Evolutionary conservation across 2,797 vertebrate genomes (phyloP), one percentile per base, ranked within the genome.

Genomic region (Gallinago solitaria): DNA sequence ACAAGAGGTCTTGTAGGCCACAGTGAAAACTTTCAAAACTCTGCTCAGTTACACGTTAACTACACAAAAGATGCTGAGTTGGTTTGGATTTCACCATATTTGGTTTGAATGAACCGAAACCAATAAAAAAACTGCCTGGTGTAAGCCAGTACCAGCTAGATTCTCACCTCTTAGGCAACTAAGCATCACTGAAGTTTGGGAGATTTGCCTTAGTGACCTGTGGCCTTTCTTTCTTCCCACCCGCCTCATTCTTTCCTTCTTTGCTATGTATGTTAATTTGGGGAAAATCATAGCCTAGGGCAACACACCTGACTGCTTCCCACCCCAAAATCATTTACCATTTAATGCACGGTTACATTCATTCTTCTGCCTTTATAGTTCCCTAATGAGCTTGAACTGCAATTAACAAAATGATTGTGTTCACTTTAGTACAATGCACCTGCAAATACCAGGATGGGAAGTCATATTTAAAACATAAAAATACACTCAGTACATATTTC

Each of bases 331-430:
- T 97, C 95, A 94, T 96, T 96, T 94, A 96, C 96, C 91, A 96
- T 97, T 97, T 98, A 94, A 98, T 95, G 90, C 90, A 96, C 93
- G 89, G 83, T 93, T 96, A 95, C 92, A 94, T 95, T 98, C 96
- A 97, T 96, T 96, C 91, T 97, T 97, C 82, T 97, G 82, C 93
- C 94, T 97, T 98, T 97, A 97, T 86, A 91, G 92, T 96, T 97
- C 93, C 95, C 94, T 97, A 95, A 97, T 96, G 96, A 97, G 97
- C 93, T 96, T 97, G 91, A 97, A 97, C 96, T 95, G 93, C 95
- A 95, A 97, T 97, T 97, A 97, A 97, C 95, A 90, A 97, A 96
- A 97, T 96, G 78, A 97, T 97, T 85, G 95, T 90, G 83, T 95
- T 97, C 90, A 5, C 96, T 96, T 97, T 87, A 97, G 93, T 89